Conservation (phyloP, 2,888 invertebrate species). For the Epistrophe eligans region DNA sequence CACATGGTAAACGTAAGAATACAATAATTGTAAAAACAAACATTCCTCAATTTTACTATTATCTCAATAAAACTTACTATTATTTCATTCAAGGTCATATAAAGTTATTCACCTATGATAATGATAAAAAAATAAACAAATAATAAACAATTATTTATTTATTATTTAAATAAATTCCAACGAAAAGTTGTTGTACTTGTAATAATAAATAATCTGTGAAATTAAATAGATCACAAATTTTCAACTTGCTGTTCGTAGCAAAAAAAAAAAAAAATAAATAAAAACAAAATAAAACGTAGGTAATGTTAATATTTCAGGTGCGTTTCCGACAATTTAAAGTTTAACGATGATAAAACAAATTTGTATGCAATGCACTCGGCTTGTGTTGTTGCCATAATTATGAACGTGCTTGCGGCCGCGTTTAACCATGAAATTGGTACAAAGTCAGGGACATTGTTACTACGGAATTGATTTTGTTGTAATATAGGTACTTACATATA, state of each 20-base stretch:
- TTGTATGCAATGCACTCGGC: constrained; percentile 24
- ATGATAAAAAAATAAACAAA: constrained; percentile 16
- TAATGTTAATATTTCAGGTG: constrained; percentile 8
- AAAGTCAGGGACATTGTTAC: constrained; percentile 66
- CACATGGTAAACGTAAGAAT: neutral
- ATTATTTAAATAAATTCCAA: constrained; percentile 29
- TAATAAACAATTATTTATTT: constrained; percentile 14
- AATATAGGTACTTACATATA: neutral
- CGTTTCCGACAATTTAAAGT: constrained; percentile 59
- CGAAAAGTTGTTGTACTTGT: constrained; percentile 21
- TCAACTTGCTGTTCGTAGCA: neutral
- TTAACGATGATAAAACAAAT: constrained; percentile 41
- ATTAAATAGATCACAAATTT: constrained; percentile 42
- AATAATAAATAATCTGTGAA: constrained; percentile 15
- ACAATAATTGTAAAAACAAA: constrained; percentile 19
- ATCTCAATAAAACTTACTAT: constrained; percentile 43
- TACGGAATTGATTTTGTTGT: constrained; percentile 58
- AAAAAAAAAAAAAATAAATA: neutral
- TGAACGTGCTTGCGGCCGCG: neutral
- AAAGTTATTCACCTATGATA: constrained; percentile 72
- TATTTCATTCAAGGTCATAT: constrained; percentile 42
- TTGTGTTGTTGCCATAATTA: neutral
- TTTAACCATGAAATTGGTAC: constrained; percentile 64
- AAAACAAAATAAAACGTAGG: neutral
- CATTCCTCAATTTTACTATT: constrained; percentile 5